These are phyloP conservation scores for Philereme transversata DNA, from an alignment of 2,888 invertebrate genomes.

Conservation along the genomic window DNA sequence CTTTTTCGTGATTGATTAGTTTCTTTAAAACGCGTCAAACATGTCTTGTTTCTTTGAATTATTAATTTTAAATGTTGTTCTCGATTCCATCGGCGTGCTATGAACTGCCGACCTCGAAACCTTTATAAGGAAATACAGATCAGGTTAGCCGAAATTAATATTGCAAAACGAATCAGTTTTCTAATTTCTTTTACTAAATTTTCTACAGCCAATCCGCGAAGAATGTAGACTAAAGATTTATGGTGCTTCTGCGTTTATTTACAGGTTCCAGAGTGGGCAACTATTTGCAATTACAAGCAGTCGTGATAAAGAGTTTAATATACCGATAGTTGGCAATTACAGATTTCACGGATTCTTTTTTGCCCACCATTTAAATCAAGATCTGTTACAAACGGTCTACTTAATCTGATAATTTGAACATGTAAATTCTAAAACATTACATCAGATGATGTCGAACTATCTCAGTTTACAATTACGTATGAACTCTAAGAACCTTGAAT, in stretches of 20 bases:
- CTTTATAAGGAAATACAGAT: constrained; percentile 65
- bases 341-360: constrained; percentile 39
- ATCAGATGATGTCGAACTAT: constrained; percentile 33
- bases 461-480: constrained; percentile 25
- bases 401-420: constrained; percentile 36
- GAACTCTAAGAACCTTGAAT: constrained; percentile 57
- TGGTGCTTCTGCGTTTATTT: constrained; percentile 15
- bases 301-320: constrained; percentile 29
- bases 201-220: constrained; percentile 13
- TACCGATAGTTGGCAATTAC: constrained; percentile 35
- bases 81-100: constrained; percentile 59
- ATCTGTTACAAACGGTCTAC: constrained; percentile 29
- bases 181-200: constrained; percentile 37
- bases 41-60: constrained; percentile 44
- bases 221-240: constrained; percentile 18
- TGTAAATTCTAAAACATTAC: constrained; percentile 33
- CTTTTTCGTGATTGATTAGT: constrained; percentile 35
- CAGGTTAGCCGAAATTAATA: constrained; percentile 57
- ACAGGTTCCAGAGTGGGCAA: constrained; percentile 15
- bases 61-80: constrained; percentile 47
- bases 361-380: constrained; percentile 31
- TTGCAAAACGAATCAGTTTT: constrained; percentile 61
- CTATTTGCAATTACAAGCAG: constrained; percentile 21
- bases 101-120: constrained; percentile 63
- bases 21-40: constrained; percentile 43